These are phyloP conservation scores for Antrozous pallidus DNA, from an alignment of 2,797 vertebrate genomes.

Conservation along the genomic window DNA sequence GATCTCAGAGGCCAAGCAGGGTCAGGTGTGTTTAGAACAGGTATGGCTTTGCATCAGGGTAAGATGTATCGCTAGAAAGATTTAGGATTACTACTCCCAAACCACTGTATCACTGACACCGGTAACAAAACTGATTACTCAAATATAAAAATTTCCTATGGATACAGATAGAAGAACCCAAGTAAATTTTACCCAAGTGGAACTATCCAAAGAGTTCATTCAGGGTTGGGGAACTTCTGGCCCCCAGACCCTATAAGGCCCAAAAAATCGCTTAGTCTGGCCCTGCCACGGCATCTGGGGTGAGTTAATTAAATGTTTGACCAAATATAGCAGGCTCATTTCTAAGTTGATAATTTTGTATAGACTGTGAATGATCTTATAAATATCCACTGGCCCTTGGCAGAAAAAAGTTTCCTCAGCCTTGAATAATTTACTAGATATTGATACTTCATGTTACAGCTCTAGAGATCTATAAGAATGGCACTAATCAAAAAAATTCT, in stretches of 20 bases:
- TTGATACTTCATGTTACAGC: neutral
- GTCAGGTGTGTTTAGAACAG: neutral
- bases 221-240: too few species aligned
- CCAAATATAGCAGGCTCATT: too few species aligned
- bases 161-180: neutral
- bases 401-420: too few species aligned
- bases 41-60: neutral
- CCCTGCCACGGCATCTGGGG: too few species aligned
- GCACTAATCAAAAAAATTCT: neutral
- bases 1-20: neutral
- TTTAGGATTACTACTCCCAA: neutral
- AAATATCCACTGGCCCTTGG: too few species aligned
- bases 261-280: too few species aligned
- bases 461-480: neutral
- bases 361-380: too few species aligned
- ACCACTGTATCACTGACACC: neutral
- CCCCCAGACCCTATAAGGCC: too few species aligned
- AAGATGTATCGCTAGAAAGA: neutral
- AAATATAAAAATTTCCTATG: neutral
- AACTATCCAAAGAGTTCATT: neutral
- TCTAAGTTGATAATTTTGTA: too few species aligned
- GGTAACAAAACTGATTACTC: neutral
- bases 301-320: too few species aligned
- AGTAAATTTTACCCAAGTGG: neutral
- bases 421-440: neutral